Evolutionary conservation across 2,888 invertebrate genomes (phyloP), one percentile per base, ranked within the genome.

Genomic region (Camponotus fellah): DNA sequence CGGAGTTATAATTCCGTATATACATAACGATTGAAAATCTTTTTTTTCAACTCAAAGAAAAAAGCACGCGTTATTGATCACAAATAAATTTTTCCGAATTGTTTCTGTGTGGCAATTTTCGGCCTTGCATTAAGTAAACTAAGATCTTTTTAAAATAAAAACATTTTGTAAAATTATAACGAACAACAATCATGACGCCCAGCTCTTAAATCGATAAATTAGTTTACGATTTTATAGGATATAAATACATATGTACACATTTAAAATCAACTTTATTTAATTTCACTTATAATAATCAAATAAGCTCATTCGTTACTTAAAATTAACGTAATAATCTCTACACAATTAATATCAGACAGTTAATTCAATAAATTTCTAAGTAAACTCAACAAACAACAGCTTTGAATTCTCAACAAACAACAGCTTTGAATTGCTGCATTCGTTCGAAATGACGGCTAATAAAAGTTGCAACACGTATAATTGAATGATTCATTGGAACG

Each of bases 21-120:
- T 46, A 46, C 56, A 8, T 14, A 53, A 53, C 8, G 17, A 46
- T 12, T 46, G 46, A 12, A 72, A 80, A 46, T 80, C 46, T 21
- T 60, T 56, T 17, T 17, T 49, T 49, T 21, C n/a, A 21, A 34
- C 37, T 12, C 12, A 1, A 60, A 12, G 10, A 14, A 80, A 79
- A 79, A 60, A 79, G 26, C 21, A 34, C 14, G 32, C 34, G 12
- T 26, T 46, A 80, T 74, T 85, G 75, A 85, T 85, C 56, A 58
- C 49, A 34, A 62, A 56, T 49, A 53, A 84, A 71, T 60, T 85
- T 80, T 79, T 68, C 66, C 43, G 34, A 58, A 72, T 68, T 69
- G 64, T 84, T 84, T 69, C 75, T 79, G 83, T 87, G 84, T 89
- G 65, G 71, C 84, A 80, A 66, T 89, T 89, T 74, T 71, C 37